Percentiles rank a stretch among this genome's conserved stretches.
Evolutionary conservation across 2,797 vertebrate genomes (phyloP).

Genomic region (Carcharodon carcharias): DNA sequence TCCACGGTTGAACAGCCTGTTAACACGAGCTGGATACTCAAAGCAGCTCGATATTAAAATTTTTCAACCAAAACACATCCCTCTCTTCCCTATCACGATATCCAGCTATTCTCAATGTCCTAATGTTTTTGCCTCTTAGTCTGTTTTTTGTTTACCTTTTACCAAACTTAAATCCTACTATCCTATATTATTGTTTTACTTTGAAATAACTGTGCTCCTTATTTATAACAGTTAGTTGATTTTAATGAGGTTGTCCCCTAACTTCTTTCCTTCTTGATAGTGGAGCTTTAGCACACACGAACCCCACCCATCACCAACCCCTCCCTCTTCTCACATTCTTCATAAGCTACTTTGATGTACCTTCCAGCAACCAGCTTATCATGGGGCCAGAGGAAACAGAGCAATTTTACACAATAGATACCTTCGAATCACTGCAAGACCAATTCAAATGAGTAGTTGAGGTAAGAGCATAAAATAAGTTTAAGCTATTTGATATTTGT

Average conservation of each 20-base stretch:
- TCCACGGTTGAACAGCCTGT: not conserved
- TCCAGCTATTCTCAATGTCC: too few relatives aligned
- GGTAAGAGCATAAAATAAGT: not conserved
- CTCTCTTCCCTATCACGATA: not conserved
- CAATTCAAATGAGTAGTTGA: not conserved
- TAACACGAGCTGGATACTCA: too few relatives aligned
- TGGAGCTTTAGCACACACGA: not conserved
- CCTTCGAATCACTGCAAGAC: not conserved
- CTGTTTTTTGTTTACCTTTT: not conserved
- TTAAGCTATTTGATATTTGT: not conserved
- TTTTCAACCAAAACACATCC: not conserved
- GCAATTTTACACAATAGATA: too few relatives aligned
- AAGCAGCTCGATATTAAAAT: not conserved
- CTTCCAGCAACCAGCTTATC: not conserved
- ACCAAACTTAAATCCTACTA: not conserved
- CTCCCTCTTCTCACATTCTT: not conserved
- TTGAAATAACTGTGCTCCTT: not conserved
- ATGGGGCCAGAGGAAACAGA: not conserved
- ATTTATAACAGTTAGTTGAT: not conserved
- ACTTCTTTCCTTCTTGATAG: not conserved
- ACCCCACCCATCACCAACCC: too few relatives aligned
- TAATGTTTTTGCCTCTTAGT: not conserved
- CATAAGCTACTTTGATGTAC: not conserved
- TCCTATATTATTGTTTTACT: not conserved
- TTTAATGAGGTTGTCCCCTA: not conserved